These are phyloP conservation scores for Synergus umbraculus DNA, from an alignment of 2,888 invertebrate species.

Conservation along the genomic window DNA sequence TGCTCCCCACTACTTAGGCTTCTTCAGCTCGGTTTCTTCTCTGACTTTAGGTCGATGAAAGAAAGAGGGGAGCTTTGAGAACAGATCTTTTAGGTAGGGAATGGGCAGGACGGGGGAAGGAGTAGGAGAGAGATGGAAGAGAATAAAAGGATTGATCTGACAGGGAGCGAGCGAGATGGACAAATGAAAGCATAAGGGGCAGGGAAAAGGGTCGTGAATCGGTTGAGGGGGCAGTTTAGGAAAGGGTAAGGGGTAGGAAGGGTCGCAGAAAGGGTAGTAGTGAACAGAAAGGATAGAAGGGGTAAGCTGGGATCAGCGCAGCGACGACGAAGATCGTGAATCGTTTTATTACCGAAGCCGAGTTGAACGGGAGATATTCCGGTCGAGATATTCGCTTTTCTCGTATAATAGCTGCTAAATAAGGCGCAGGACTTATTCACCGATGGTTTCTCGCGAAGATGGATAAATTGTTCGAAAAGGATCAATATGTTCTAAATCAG, in stretches of 20 bases:
- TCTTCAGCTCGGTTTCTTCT: constrained; percentile 42
- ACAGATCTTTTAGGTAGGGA: constrained; percentile 6
- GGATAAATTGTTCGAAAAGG: not conserved
- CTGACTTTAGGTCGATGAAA: constrained; percentile 39
- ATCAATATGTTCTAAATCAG: too few relatives aligned
- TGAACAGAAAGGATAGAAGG: constrained; percentile 55
- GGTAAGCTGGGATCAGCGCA: constrained; percentile 55
- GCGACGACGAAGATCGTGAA: constrained; percentile 62
- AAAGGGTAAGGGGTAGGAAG: constrained; percentile 22
- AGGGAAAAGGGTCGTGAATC: not conserved
- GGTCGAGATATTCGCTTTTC: constrained; percentile 68
- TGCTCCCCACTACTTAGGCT: constrained; percentile 48
- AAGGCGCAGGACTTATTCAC: constrained; percentile 55
- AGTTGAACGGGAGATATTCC: constrained; percentile 57
- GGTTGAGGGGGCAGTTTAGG: not conserved
- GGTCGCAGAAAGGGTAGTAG: constrained; percentile 45
- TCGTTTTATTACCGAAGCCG: constrained; percentile 65
- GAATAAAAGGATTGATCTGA: constrained; percentile 20
- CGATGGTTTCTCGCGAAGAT: not conserved
- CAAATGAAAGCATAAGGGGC: constrained; percentile 13
- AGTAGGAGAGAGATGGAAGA: constrained; percentile 49
- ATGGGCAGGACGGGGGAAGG: constrained; percentile 9
- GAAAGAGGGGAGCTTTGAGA: constrained; percentile 46
- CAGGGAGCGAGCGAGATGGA: constrained; percentile 27
- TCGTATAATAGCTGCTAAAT: constrained; percentile 65